phyloP scores from a whole-genome alignment of 1,140 invertebrate genomes.

The Ptiloglossa arizonensis region DNA sequence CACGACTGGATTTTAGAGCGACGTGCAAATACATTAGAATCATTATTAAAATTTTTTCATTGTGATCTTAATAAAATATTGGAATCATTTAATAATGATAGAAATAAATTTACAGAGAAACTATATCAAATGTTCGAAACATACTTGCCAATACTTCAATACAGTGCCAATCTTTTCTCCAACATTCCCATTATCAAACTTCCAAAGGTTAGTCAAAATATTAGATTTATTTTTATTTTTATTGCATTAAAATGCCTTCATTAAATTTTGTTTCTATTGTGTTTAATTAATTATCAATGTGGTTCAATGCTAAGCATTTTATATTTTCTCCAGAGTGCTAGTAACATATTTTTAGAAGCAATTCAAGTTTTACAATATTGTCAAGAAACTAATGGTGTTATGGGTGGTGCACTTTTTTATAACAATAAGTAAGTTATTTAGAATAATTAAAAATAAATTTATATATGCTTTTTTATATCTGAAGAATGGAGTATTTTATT shows the following conservation, averaged over 20 bases:
- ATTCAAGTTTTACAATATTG: conserved; percentile 90
- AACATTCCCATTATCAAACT: conserved; percentile 89
- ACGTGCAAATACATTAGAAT: conserved; percentile 87
- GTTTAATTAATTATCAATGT: conserved; percentile 14
- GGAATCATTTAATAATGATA: conserved; percentile 83
- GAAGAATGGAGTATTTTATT: conserved; percentile 17
- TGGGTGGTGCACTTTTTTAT: conserved; percentile 90
- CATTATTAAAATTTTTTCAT: conserved; percentile 90
- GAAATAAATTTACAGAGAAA: conserved; percentile 87
- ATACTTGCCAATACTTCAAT: conserved; percentile 90
- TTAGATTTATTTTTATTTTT: conserved; percentile 10
- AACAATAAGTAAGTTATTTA: conserved; percentile 87
- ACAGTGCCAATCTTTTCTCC: conserved; percentile 89
- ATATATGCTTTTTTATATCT: conserved; percentile 1
- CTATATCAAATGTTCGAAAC: conserved; percentile 92
- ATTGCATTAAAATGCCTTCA: conserved; percentile 2
- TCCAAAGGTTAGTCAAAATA: conserved; percentile 85
- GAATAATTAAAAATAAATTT: conserved; percentile 23
- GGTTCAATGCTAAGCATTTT: not conserved
- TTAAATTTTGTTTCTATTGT: conserved; percentile 20
- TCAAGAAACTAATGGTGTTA: conserved; percentile 87
- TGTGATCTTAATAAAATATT: conserved; percentile 88
- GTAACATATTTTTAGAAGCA: conserved; percentile 90
- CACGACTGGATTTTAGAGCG: conserved; percentile 90
- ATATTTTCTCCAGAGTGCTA: conserved; percentile 86